Evolutionary conservation across 37 sponge, comb jelly and placozoan species (phyloP), one percentile per base, ranked within the genome.

Genomic region (Halichondria panicea): DNA sequence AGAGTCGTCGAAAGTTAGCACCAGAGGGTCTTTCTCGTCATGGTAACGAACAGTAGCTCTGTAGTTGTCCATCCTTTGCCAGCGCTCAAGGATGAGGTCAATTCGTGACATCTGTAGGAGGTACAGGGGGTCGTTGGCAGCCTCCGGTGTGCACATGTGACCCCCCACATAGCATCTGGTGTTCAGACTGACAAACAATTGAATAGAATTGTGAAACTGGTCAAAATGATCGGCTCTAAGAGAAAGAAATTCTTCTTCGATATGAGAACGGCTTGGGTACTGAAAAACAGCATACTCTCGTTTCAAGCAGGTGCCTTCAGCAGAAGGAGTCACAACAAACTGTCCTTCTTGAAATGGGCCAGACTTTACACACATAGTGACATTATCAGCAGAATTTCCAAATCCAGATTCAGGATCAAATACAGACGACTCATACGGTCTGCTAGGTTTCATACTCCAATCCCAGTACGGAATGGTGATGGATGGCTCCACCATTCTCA

Each of bases 391-490:
- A 4, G 79, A 68, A 42, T 78, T 45, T 25, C 91, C 91, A 74
- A 91, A 91, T 13, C 91, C 87, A 24, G n/a, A 24, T 3, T 19
- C 46, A 35, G 77, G 55, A 76, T 81, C 78, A 43, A 91, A 91
- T 18, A 85, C 82, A 19, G 74, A 55, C 1, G 59, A 38, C 0
- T 25, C 38, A 48, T 82, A 86, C 36, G 83, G 87, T 4, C 28
- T 66, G 22, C 28, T 62, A 21, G 74, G 72, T 15, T 53, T 9
- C 11, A 48, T 28, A 31, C 82, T 81, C 87, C 87, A 91, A 63
- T 91, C 91, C 91, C 91, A 91, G 64, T 59, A 86, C 18, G 91
- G 91, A 22, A 91, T 72, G 39, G 85, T 84, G 31, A 91, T 67
- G 44, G 48, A 57, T 5, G 55, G 63, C 39, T 82, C 65, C 25